These are phyloP conservation scores for Heliconius cydno DNA, from an alignment of 2,888 invertebrate species.

Conservation along the genomic window DNA sequence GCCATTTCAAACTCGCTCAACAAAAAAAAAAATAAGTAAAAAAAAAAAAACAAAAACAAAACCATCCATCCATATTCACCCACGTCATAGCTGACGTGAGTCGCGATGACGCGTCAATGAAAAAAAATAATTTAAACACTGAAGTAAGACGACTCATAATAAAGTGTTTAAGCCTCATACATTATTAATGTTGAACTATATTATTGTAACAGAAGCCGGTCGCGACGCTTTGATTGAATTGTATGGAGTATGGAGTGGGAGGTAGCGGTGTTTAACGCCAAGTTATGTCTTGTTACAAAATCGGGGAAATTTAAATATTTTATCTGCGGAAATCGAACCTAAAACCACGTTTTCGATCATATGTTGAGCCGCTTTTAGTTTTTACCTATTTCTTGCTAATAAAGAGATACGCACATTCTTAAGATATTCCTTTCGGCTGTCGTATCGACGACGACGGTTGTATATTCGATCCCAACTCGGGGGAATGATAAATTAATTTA, in stretches of 20 bases:
- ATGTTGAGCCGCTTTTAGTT: too few relatives aligned
- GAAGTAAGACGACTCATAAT: slow-evolving; percentile 47
- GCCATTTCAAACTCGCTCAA: neutral
- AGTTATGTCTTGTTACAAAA: neutral
- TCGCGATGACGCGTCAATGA: slow-evolving; percentile 58
- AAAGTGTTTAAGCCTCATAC: slow-evolving; percentile 55
- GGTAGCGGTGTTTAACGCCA: slow-evolving; percentile 11
- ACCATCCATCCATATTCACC: neutral
- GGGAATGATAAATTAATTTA: too few relatives aligned
- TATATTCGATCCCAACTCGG: too few relatives aligned
- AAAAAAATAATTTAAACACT: slow-evolving; percentile 67
- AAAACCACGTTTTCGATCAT: too few relatives aligned
- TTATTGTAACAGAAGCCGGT: slow-evolving; percentile 55
- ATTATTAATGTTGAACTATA: slow-evolving; percentile 60
- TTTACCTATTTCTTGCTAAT: too few relatives aligned
- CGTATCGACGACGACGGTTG: too few relatives aligned
- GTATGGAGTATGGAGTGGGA: slow-evolving; percentile 7
- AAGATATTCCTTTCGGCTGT: too few relatives aligned
- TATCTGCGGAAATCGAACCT: too few relatives aligned
- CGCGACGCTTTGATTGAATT: slow-evolving; percentile 56
- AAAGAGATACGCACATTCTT: too few relatives aligned
- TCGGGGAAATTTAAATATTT: neutral
- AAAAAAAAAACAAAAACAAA: neutral
- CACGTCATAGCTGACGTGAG: slow-evolving; percentile 38
- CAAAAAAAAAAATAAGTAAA: neutral